Evolutionary conservation across 2,113 vertebrate genomes (phyloP).

Genomic region (Gulo gulo): DNA sequence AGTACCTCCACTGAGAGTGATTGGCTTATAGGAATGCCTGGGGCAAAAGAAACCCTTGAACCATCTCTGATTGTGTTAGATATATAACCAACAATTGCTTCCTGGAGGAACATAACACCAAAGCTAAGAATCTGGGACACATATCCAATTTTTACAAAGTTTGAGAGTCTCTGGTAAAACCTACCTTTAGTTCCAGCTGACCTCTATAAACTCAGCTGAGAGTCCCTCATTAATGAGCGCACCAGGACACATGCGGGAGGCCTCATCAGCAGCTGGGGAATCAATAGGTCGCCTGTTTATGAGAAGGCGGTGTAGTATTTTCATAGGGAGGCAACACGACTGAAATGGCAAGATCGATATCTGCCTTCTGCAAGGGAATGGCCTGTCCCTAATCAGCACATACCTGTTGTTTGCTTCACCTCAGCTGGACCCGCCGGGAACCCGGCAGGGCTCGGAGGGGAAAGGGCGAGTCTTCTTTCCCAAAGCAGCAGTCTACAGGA

Average conservation of each 20-base stretch:
- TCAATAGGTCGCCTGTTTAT: conserved; percentile 63
- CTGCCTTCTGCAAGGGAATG: conserved; percentile 37
- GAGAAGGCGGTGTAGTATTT: conserved; percentile 27
- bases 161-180: neutral
- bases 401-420: neutral
- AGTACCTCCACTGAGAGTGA: neutral
- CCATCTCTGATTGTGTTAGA: neutral
- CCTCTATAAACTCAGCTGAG: conserved; percentile 14
- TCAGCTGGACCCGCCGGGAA: neutral
- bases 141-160: neutral
- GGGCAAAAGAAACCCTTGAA: neutral
- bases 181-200: neutral
- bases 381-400: neutral
- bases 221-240: conserved; percentile 31
- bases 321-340: neutral
- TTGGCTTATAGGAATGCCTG: neutral
- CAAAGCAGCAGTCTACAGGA: neutral
- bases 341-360: conserved; percentile 36
- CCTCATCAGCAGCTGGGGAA: neutral
- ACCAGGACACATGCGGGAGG: neutral
- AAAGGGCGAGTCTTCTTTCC: neutral
- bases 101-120: neutral
- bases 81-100: neutral
- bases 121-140: conserved; percentile 22
- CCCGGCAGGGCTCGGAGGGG: neutral